Evolutionary conservation across 2,113 vertebrate species (phyloP), one percentile per base, ranked within the genome.

Genomic region (Saguinus imperator): DNA sequence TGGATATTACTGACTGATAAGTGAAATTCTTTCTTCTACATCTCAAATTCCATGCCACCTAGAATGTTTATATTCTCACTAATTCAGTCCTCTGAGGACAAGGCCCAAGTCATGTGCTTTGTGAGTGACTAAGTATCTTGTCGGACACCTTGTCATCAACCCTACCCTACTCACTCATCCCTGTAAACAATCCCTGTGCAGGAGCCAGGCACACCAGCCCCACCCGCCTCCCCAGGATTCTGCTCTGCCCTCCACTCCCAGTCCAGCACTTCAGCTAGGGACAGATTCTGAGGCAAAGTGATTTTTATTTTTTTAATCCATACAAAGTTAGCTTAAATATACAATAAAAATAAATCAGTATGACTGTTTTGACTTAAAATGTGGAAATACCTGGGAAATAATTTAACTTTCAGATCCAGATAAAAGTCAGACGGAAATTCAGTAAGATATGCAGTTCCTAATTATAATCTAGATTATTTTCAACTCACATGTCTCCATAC

Each of bases 131-230:
- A 61, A 77, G 75, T n/a, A 87, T 79, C 93, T 64, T 14, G 17
- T 58, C 35, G 23, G 88, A 84, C 77, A 82, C 82, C 93, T 86
- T 72, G 88, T 77, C 72, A 6, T 85, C 95, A 96, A 94, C 96
- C 80, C 87, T 91, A 72, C 79, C 73, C 95, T 48, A 21, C 64
- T 84, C 68, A 76, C 81, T 64, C 27, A 64, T 12, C 61, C 61
- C 50, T 45, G 72, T 48, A 86, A 97, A 96, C 87, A 93, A 37
- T 8, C 66, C 29, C 76, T 58, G 89, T 52, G 70, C 80, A 14
- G 40, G 55, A 95, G 72, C 50, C 88, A 57, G 32, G 35, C 37
- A 43, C 10, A 25, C 76, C 18, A 37, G 48, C 48, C 20, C 21
- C 70, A 27, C 29, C 61, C 0, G 5, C 27, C 27, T 64, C 35